Evolutionary conservation across 1,140 invertebrate genomes (phyloP), one percentile per base, ranked within the genome.

Genomic region (Oreohelix idahoensis): DNA sequence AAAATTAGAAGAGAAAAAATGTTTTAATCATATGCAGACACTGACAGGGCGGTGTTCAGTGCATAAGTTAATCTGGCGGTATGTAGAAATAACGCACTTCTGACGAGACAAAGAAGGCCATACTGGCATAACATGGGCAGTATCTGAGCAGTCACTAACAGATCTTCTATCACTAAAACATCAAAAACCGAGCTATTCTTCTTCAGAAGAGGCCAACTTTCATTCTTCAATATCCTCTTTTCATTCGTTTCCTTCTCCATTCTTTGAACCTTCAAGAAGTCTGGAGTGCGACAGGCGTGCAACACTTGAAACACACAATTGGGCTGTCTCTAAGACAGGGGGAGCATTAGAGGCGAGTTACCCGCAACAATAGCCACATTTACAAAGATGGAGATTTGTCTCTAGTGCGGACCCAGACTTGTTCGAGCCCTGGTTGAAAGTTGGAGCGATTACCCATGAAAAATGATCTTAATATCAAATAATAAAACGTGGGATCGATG

Each of bases 401-500:
- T 66, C n/a, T 11, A 10, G 63, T 29, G 20, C 63, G 32, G n/a
- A 32, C 5, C 63, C 4, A 66, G 63, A n/a, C 63, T 8, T 8
- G n/a, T 32, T 66, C 63, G n/a, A 32, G n/a, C n/a, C 5, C 63
- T 32, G 63, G 63, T 66, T 66, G 63, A 66, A 66, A 66, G n/a
- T 66, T 66, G n/a, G 29, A 32, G 29, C 63, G 63, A 66, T 66
- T 66, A 66, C 8, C 63, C n/a, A 32, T 66, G 63, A 66, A 66
- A 66, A 66, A 66, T 66, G 63, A 66, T 66, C 63, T 66, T 66
- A 66, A 66, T 66, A 66, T 66, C 63, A 29, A 66, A 66, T 66
- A 66, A 66, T 66, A 66, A 66, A 66, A 32, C 63, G 5, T 32
- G 29, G 29, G 32, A 32, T 5, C 2, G 63, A n/a, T 4, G 2